Evolutionary conservation across 2,888 invertebrate species (phyloP), one percentile per base, ranked within the genome.

Genomic region (Drosophila paucipuncta): DNA sequence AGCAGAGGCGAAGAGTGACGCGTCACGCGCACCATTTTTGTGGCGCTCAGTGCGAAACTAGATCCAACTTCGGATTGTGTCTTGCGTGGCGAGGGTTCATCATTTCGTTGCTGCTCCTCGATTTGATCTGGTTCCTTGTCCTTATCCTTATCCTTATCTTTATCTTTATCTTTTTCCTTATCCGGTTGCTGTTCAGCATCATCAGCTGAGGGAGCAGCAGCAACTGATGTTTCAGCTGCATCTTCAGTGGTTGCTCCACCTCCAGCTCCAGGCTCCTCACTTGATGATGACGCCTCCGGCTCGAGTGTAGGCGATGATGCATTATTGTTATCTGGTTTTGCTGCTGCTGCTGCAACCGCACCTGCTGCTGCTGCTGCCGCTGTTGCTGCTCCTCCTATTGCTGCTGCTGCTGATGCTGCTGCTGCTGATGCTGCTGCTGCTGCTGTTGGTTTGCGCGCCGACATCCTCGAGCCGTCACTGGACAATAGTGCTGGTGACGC

Each of bases 1-100:
- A 84, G 61, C 30, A 89, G 70, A 2, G 91, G 89, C 33, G 92
- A 91, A 7, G 92, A 92, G 64, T 85, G 91, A 5, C 92, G 81
- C 30, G 91, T 92, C 30, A 92, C 58, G 39, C 91, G 83, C 30
- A 87, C 30, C 33, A 58, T 67, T 75, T 67, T 87, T 80, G 9
- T 31, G 31, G 66, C 39, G 57, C 63, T 39, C 50, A 68, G 43
- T n/a, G 52, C 5, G n/a, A 59, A 33, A 47, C 31, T 37, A 13
- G 65, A 55, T 18, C 63, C 28, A 25, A 25, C 16, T 31, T 79
- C 78, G 37, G 67, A 64, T 25, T 74, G 74, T 16, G 68, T 35
- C 10, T 31, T 10, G 28, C 50, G 50, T 7, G 63, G 62, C 13
- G 41, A 66, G 0, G 49, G 31, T 22, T 58, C 63, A 28, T 30